Conservation (phyloP, 1,140 invertebrate species). For the Babylonia areolata region DNA sequence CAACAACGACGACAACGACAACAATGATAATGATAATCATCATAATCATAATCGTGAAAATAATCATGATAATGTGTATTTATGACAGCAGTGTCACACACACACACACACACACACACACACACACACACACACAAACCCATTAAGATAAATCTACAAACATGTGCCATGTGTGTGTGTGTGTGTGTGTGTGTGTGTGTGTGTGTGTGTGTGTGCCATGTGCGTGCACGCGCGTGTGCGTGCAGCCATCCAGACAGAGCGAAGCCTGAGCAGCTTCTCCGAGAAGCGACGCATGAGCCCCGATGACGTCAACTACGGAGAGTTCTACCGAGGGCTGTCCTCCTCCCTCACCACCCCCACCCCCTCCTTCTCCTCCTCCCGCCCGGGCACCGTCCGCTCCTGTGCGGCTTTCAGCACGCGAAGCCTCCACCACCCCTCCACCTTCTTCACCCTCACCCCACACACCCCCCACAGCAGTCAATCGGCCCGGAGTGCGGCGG, state of each 20-base stretch:
- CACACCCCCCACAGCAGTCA: neutral
- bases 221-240: neutral
- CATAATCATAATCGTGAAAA: too few species aligned
- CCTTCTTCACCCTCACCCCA: neutral
- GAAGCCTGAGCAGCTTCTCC: slow-evolving; percentile 21
- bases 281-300: slow-evolving; percentile 3
- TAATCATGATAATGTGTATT: too few species aligned
- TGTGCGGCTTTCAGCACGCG: neutral
- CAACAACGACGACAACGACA: too few species aligned
- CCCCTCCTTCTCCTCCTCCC: neutral
- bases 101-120: too few species aligned
- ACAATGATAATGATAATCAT: too few species aligned
- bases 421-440: neutral
- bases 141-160: too few species aligned
- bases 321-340: slow-evolving; percentile 23
- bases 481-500: neutral
- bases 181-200: neutral
- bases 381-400: neutral
- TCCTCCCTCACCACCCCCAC: slow-evolving; percentile 2
- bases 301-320: slow-evolving; percentile 12
- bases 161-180: neutral
- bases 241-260: slow-evolving; percentile 34
- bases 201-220: neutral
- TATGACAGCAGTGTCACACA: too few species aligned
- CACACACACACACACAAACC: too few species aligned